These are phyloP conservation scores for Apostichopus japonicus DNA, from an alignment of 35 echinoderm and acorn worm species.

Conservation along the genomic window DNA sequence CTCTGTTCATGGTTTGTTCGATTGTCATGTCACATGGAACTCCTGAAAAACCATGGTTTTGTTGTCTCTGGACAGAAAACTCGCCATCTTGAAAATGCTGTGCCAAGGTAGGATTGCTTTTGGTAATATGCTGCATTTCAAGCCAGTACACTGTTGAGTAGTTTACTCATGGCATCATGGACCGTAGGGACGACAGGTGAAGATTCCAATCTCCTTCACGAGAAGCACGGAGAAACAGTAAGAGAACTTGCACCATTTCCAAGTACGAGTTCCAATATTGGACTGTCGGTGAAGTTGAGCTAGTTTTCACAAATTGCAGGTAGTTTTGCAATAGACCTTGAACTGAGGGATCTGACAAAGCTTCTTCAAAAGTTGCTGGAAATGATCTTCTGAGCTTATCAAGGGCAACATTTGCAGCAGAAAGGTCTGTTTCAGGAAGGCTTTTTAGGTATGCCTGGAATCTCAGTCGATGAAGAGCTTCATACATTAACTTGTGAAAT, in stretches of 20 bases:
- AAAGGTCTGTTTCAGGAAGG: neutral
- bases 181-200: constrained; percentile 12
- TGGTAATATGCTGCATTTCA: constrained; percentile 35
- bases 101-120: neutral
- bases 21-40: constrained; percentile 64
- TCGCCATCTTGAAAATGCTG: constrained; percentile 67
- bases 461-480: too few relatives aligned
- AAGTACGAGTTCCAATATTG: constrained; percentile 8
- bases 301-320: neutral
- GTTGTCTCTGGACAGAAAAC: constrained; percentile 23
- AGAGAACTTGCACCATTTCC: constrained; percentile 40
- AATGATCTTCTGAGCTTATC: too few relatives aligned
- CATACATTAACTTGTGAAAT: neutral
- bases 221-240: too few relatives aligned
- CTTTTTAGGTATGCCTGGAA: neutral
- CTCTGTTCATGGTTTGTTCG: constrained; percentile 72
- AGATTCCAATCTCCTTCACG: constrained; percentile 58
- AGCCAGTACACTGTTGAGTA: constrained; percentile 64
- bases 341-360: too few relatives aligned
- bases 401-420: too few relatives aligned
- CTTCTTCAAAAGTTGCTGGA: too few relatives aligned
- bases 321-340: too few relatives aligned
- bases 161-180: constrained; percentile 55
- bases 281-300: neutral
- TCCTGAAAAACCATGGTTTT: constrained; percentile 51